Percentiles rank a stretch among this genome's conserved stretches.
phyloP scores from a whole-genome alignment of 2,888 invertebrate species.

The Tiliacea citrago region DNA sequence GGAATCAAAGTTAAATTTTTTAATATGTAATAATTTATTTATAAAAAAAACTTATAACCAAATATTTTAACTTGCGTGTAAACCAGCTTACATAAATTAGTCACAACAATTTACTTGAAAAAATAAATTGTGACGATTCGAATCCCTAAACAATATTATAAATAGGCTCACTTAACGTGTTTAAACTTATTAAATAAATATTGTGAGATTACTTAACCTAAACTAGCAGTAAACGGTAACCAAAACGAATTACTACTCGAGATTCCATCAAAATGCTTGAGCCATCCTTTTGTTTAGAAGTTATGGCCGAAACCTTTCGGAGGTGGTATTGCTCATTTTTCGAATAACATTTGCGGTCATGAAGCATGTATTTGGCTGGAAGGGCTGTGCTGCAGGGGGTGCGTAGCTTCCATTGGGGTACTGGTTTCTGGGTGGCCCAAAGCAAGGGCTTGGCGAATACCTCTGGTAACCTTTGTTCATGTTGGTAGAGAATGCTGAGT shows the following conservation, averaged over 20 bases:
- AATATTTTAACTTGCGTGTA: not conserved
- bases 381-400: conserved; percentile 50
- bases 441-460: conserved; percentile 54
- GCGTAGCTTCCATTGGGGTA: conserved; percentile 37
- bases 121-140: not conserved
- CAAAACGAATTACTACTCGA: conserved; percentile 62
- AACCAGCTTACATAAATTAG: not conserved
- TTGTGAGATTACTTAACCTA: conserved; percentile 53
- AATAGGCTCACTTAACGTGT: conserved; percentile 19
- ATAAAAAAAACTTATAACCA: not conserved
- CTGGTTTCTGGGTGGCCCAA: conserved; percentile 52
- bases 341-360: conserved; percentile 75
- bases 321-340: conserved; percentile 69
- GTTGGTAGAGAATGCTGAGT: conserved; percentile 49
- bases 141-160: conserved; percentile 14
- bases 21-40: conserved; percentile 25
- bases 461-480: conserved; percentile 55
- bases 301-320: conserved; percentile 57
- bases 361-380: conserved; percentile 76
- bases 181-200: conserved; percentile 37
- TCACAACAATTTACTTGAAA: not conserved
- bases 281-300: conserved; percentile 18
- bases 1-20: not conserved
- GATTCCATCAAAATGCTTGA: conserved; percentile 65
- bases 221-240: conserved; percentile 58